A percentile compares a stretch with the other conserved stretches of the same genome.
Conservation (phyloP, 2,888 invertebrate species). For the Cheilosia vulpina region DNA sequence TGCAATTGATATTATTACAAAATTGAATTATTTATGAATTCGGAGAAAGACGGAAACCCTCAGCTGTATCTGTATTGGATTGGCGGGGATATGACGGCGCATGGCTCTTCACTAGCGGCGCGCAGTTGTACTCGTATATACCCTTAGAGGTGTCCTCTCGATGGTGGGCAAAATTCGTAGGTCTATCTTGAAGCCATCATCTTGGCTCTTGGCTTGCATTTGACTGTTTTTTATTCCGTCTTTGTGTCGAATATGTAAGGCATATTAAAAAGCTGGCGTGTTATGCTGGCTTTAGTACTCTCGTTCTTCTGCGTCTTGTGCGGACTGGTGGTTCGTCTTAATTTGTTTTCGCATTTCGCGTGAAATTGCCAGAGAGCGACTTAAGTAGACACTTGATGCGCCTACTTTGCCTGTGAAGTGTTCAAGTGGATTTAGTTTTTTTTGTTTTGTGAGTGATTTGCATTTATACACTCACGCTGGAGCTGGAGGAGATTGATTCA, state of each 20-base stretch:
- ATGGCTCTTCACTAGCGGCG: constrained; percentile 33
- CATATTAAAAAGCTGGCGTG: constrained; percentile 18
- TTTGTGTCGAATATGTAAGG: constrained; percentile 31
- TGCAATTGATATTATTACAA: constrained; percentile 73
- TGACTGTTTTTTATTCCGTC: neutral
- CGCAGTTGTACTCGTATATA: neutral
- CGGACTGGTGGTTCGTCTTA: constrained; percentile 33
- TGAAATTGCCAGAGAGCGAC: constrained; percentile 61
- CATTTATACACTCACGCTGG: constrained; percentile 1
- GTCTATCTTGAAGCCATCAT: constrained; percentile 63
- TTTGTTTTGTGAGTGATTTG: constrained; percentile 22
- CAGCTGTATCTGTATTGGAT: constrained; percentile 22
- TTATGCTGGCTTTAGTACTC: constrained; percentile 21
- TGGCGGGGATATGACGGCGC: constrained; percentile 7
- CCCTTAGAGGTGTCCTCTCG: constrained; percentile 37
- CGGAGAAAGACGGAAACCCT: constrained; percentile 73
- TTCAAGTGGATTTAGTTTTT: constrained; percentile 54
- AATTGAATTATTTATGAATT: constrained; percentile 75
- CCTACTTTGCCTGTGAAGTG: constrained; percentile 59
- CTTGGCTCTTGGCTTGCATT: constrained; percentile 15
- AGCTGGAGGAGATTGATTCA: neutral
- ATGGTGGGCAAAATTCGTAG: constrained; percentile 68
- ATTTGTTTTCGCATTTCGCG: constrained; percentile 58
- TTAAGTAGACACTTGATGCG: constrained; percentile 68
- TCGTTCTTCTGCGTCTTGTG: constrained; percentile 5